Percentiles rank a stretch among this genome's conserved stretches.
These are phyloP conservation scores for Chaetorhynchus papuensis DNA, from an alignment of 2,113 vertebrate genomes.

Conservation along the genomic window DNA sequence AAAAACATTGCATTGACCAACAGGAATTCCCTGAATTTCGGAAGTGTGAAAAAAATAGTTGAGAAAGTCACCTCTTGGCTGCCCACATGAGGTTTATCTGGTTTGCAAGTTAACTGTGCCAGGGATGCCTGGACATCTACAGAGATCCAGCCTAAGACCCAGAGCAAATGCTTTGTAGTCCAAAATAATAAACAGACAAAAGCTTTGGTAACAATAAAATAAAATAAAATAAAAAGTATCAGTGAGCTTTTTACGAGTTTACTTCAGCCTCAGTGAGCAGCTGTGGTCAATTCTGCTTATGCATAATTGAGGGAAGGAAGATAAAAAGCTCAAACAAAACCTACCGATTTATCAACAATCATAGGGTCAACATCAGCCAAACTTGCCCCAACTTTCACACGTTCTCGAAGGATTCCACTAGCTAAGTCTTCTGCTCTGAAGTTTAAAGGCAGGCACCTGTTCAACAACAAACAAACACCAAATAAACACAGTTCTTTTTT, in stretches of 20 bases:
- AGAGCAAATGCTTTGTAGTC: not conserved
- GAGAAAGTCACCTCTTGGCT: not conserved
- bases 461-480: not conserved
- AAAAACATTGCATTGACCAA: not conserved
- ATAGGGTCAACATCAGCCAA: constrained; percentile 98
- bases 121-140: not conserved
- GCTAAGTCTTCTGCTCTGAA: constrained; percentile 90
- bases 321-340: constrained; percentile 12
- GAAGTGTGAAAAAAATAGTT: not conserved
- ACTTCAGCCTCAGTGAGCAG: not conserved
- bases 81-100: not conserved
- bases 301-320: not conserved
- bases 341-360: constrained; percentile 92
- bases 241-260: not conserved
- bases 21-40: not conserved
- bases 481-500: not conserved
- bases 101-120: not conserved
- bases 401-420: constrained; percentile 89
- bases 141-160: not conserved
- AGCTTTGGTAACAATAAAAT: not conserved
- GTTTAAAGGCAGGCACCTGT: constrained; percentile 96
- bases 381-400: constrained; percentile 94
- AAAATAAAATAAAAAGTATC: not conserved
- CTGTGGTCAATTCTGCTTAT: not conserved
- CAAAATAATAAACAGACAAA: not conserved